Evolutionary conservation across 2,888 invertebrate species (phyloP), one percentile per base, ranked within the genome.

Genomic region (Schizaphis graminum): DNA sequence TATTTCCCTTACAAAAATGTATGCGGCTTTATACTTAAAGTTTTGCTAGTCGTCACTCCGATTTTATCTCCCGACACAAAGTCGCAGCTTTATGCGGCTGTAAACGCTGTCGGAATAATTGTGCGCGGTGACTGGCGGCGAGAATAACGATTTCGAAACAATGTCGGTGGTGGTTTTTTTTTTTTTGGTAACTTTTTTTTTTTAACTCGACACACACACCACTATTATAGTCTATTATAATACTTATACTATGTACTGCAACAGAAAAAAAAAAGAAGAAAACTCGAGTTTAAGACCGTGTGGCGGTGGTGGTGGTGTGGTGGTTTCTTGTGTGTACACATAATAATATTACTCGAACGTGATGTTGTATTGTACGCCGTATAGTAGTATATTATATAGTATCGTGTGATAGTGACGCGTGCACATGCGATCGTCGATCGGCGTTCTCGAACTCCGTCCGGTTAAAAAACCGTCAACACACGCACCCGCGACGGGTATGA

Each of bases 61-160:
- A 91, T 91, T 91, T 91, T 91, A 91, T 91, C 84, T 84, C 91
- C 91, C 28, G 10, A 84, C 41, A 56, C 41, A 21, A 56, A 28
- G 13, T 44, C 1, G 28, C 28, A 8, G 35, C 35, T 77, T 77
- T 77, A 77, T 77, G 47, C 44, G 47, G 41, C 67, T 49, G 47
- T 90, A 67, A 67, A 67, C 67, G 47, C 2, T 13, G 47, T 35
- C 47, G n/a, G 44, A 8, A 77, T 77, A 77, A 35, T 35, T 35
- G 77, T 35, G 77, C 53, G 35, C 53, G 35, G 24, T 24, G 88
- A 90, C 90, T 44, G 11, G n/a, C 90, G 11, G n/a, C 90, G 61
- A 67, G n/a, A 90, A 61, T 67, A 67, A 67, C 61, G n/a, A 67
- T 67, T 90, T 35, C 49, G 47, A n/a, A 49, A 90, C 90, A n/a